These are phyloP conservation scores for Crioceris asparagi DNA, from an alignment of 2,888 invertebrate species.

Conservation along the genomic window DNA sequence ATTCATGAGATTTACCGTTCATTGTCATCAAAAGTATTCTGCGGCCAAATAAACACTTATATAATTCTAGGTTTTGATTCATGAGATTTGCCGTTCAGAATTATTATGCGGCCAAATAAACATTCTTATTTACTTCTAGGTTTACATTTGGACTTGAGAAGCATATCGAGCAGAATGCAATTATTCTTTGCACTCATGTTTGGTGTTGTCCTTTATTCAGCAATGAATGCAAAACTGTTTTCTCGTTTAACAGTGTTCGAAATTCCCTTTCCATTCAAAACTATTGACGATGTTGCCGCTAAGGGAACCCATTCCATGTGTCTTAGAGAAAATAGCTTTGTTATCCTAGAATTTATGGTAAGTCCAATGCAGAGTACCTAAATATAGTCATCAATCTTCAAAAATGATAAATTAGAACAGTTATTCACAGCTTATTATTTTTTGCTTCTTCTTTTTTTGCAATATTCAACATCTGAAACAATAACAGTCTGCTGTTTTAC, in stretches of 20 bases:
- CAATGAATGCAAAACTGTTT: conserved; percentile 35
- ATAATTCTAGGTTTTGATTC: no score
- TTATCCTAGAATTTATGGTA: conserved; percentile 33
- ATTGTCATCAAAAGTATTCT: no score
- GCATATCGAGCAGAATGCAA: conserved; percentile 28
- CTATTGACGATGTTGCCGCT: conserved; percentile 32
- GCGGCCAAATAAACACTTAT: no score
- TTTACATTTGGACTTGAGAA: conserved; percentile 28
- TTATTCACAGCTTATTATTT: background rate
- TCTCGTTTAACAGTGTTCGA: conserved; percentile 36
- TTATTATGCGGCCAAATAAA: background rate
- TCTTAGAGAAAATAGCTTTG: conserved; percentile 36
- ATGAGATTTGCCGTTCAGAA: no score
- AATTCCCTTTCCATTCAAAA: conserved; percentile 30
- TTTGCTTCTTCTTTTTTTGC: background rate
- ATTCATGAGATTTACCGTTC: no score
- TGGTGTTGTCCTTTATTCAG: conserved; percentile 29
- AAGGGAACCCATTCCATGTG: conserved; percentile 35
- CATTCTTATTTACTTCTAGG: conserved; percentile 22
- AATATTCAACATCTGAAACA: background rate
- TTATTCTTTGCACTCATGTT: conserved; percentile 28
- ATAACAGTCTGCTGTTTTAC: no score
- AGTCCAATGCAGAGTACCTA: conserved; percentile 9
- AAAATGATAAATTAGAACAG: background rate
- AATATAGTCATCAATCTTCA: background rate